phyloP scores from a whole-genome alignment of 2,888 invertebrate species.

The Cremastinae sp. region DNA sequence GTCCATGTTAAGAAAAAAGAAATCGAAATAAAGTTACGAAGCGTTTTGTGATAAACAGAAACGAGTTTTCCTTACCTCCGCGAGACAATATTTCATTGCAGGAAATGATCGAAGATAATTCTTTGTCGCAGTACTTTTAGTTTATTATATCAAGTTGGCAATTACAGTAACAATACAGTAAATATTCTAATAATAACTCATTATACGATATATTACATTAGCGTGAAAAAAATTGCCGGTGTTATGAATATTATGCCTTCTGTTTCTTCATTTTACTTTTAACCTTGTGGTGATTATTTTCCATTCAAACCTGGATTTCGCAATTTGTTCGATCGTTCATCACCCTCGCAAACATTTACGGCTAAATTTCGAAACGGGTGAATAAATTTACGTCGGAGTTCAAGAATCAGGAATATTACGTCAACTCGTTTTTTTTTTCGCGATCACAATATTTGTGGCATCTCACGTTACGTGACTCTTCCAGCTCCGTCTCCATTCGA shows the following conservation, averaged over 20 bases:
- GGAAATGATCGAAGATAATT: slow-evolving; percentile 6
- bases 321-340: not conserved
- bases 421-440: slow-evolving; percentile 18
- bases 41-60: slow-evolving; percentile 54
- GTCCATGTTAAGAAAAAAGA: slow-evolving; percentile 38
- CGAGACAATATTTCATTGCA: not conserved
- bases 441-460: not conserved
- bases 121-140: slow-evolving; percentile 65
- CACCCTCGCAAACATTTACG: not conserved
- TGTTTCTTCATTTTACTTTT: slow-evolving; percentile 16
- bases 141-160: slow-evolving; percentile 74
- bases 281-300: slow-evolving; percentile 37
- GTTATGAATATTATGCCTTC: slow-evolving; percentile 56
- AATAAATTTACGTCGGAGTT: no score
- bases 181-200: slow-evolving; percentile 62
- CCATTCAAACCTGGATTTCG: not conserved
- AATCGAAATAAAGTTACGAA: slow-evolving; percentile 41
- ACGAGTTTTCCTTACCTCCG: not conserved
- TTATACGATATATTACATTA: slow-evolving; percentile 65
- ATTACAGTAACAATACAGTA: slow-evolving; percentile 72
- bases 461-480: slow-evolving; percentile 18
- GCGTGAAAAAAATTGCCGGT: slow-evolving; percentile 65
- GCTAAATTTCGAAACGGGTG: no score
- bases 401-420: not conserved
- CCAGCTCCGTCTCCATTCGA: slow-evolving; percentile 12